Base-by-base conservation (phyloP, 2,113 vertebrate genomes). In the Paralichthys olivaceus region DNA sequence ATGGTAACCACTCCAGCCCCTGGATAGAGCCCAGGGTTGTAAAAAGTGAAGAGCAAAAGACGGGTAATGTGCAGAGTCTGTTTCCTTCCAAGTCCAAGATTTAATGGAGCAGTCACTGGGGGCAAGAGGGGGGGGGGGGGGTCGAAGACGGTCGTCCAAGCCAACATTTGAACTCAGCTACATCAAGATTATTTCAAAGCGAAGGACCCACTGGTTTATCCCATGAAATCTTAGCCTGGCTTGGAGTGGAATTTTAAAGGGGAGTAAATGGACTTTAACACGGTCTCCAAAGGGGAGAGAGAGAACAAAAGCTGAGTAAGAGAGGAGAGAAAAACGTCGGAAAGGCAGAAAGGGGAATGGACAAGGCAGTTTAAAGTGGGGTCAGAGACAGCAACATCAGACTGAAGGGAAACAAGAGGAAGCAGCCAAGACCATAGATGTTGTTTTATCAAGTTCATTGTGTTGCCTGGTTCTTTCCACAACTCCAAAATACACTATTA, bases 401-500 rank as follows among this genome's bases (percentile, higher is more conserved):
- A 91, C 89, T 59, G 59, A 89, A 84, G 60, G 75, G 90, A 93
- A 92, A 92, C 85, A 90, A 90, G 79, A 84, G 73, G 84, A 93
- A 89, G 89, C 81, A 83, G 86, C 83, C 84, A 88, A 91, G 90
- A 90, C 79, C 28, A 15, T 82, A 45, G 66, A 86, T 93, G 85
- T 91, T 91, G 75, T 93, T 92, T 92, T 92, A 93, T 91, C 89
- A 90, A 92, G 86, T 84, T 92, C 84, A 90, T 74, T 81, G 89
- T 83, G 83, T 87, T 59, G 74, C 84, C 85, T 73, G 80, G 79
- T 87, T 93, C 74, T 84, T 87, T 88, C 86, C 78, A 81, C 76
- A 80, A 87, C 69, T 94, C 93, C 92, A 93, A 94, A 93, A 90
- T 87, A 94, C 77, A 94, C 89, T n/a, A 91, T 93, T 90, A 93